Evolutionary conservation across 2,888 invertebrate species (phyloP).

Genomic region (Drosophila subquinaria): DNA sequence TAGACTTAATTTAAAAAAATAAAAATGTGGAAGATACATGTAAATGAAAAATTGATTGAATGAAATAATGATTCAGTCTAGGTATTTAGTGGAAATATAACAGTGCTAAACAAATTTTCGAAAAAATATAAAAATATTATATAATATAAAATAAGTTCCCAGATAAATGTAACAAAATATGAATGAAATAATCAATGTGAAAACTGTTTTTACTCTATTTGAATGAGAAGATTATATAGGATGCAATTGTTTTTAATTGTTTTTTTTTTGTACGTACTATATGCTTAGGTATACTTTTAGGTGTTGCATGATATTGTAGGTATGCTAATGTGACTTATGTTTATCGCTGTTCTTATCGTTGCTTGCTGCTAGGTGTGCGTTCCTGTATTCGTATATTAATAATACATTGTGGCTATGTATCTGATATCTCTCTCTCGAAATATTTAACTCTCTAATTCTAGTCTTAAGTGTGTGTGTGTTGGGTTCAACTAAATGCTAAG

Average conservation of each 20-base stretch:
- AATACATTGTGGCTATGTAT: slow-evolving; percentile 70
- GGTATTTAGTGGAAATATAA: background rate
- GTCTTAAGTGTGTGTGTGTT: slow-evolving; percentile 5
- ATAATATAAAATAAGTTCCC: slow-evolving; percentile 17
- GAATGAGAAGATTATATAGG: background rate
- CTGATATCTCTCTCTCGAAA: background rate
- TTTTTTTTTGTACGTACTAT: background rate
- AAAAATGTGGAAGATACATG: slow-evolving; percentile 24
- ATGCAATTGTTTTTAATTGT: background rate
- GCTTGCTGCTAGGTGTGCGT: slow-evolving; percentile 74
- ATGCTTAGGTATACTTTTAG: slow-evolving; percentile 3
- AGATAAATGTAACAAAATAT: background rate
- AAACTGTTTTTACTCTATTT: slow-evolving; percentile 7
- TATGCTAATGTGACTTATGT: slow-evolving; percentile 20
- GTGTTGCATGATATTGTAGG: background rate
- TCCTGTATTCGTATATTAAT: slow-evolving; percentile 57
- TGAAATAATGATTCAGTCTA: slow-evolving; percentile 31
- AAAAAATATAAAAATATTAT: slow-evolving; percentile 8
- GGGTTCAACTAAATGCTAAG: slow-evolving; percentile 52
- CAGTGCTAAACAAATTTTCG: background rate
- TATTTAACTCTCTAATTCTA: background rate
- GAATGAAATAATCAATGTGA: slow-evolving; percentile 4
- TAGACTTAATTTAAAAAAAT: slow-evolving; percentile 18
- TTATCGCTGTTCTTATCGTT: slow-evolving; percentile 32
- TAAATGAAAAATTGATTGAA: slow-evolving; percentile 4